phyloP scores from a whole-genome alignment of 2,113 vertebrate genomes.

The Mormyrus lacerda region DNA sequence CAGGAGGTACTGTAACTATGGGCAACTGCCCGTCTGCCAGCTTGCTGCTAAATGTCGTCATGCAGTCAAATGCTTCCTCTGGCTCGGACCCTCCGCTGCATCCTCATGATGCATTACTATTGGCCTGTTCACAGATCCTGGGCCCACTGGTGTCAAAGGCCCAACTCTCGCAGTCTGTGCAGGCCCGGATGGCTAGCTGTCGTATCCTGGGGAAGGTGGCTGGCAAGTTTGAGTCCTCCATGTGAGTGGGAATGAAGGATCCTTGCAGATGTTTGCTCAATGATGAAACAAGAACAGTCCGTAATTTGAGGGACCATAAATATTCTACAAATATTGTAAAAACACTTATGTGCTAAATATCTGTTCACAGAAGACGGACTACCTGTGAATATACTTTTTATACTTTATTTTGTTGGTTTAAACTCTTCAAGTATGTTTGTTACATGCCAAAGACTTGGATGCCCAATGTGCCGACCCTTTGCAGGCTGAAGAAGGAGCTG shows the following conservation, averaged over 20 bases:
- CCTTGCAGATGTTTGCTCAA: background rate
- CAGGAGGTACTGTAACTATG: constrained; percentile 71
- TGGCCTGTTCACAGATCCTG: constrained; percentile 68
- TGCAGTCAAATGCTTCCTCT: background rate
- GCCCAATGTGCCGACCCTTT: background rate
- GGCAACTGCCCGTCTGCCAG: background rate
- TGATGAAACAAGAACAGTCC: background rate
- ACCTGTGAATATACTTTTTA: background rate
- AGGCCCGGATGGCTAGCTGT: constrained; percentile 82
- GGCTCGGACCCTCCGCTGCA: no score
- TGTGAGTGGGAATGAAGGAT: constrained; percentile 57
- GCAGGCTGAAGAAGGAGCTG: constrained; percentile 84
- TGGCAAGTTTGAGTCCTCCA: constrained; percentile 80
- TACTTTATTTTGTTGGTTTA: background rate
- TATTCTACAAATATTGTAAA: background rate
- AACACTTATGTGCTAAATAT: background rate
- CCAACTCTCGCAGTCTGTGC: constrained; percentile 80
- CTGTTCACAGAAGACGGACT: background rate
- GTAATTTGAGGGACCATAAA: background rate
- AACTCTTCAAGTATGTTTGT: background rate
- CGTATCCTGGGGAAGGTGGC: constrained; percentile 85
- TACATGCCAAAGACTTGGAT: background rate
- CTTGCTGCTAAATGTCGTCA: background rate
- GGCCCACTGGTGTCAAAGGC: constrained; percentile 82
- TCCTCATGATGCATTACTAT: background rate